A percentile compares a stretch with the other conserved stretches of the same genome.
phyloP scores from a whole-genome alignment of 2,113 vertebrate genomes.

The Odocoileus hemionus region DNA sequence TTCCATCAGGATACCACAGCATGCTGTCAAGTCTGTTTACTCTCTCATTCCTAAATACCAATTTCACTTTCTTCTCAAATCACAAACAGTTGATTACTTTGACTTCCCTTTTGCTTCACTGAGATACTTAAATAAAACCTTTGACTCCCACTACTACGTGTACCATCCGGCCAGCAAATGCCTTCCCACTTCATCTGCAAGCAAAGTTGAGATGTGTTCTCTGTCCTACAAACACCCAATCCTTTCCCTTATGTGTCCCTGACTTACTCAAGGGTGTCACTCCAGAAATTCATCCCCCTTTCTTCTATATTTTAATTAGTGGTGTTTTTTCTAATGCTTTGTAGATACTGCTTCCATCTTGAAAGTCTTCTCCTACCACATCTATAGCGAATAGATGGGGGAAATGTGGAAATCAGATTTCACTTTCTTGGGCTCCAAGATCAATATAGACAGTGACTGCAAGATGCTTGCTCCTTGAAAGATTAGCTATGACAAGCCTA shows the following conservation, averaged over 20 bases:
- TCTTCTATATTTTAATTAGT: background rate
- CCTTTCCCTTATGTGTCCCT: background rate
- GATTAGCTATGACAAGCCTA: background rate
- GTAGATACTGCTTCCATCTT: background rate
- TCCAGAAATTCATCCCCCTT: background rate
- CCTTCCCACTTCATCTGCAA: background rate
- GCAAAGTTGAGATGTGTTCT: background rate
- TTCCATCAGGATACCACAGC: background rate
- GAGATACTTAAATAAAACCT: background rate
- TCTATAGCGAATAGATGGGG: background rate
- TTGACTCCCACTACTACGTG: background rate
- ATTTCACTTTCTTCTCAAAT: background rate
- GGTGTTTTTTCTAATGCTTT: background rate
- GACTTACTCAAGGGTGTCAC: background rate
- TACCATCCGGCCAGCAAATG: background rate
- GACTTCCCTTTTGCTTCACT: background rate
- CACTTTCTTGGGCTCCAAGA: background rate
- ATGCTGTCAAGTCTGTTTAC: background rate
- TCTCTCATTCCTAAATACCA: background rate
- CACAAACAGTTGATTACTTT: background rate
- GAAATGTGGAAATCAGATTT: background rate
- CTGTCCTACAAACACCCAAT: background rate
- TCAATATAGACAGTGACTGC: background rate
- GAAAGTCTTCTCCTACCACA: background rate
- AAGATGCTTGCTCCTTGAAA: accelerated